Conservation (phyloP, 2,797 vertebrate species). For the Fratercula arctica region DNA sequence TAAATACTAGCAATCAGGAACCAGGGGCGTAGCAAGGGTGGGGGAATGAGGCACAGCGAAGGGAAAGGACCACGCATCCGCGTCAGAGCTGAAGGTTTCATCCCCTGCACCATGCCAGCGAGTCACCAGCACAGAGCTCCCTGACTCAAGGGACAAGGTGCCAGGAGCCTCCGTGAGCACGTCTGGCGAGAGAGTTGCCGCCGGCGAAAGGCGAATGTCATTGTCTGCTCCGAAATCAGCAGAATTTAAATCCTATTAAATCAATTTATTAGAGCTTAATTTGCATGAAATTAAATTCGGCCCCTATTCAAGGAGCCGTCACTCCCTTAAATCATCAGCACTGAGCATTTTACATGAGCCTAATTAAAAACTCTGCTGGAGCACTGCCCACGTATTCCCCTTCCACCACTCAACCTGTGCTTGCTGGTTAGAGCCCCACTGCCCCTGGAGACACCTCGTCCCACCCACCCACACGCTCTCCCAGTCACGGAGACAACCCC, state of each 20-base stretch:
- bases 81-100: neutral
- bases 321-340: conserved; percentile 66
- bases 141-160: neutral
- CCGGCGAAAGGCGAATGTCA: neutral
- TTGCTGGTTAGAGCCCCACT: neutral
- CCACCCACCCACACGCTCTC: neutral
- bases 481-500: neutral
- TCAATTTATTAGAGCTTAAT: conserved; percentile 74
- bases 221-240: conserved; percentile 64
- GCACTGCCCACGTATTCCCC: conserved; percentile 32
- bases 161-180: neutral
- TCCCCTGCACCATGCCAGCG: neutral
- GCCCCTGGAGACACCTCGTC: neutral
- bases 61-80: fast-evolving
- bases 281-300: conserved; percentile 77
- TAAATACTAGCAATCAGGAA: neutral
- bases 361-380: conserved; percentile 69
- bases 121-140: neutral
- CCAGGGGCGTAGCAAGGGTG: neutral
- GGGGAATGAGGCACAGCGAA: fast-evolving
- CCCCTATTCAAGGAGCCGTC: conserved; percentile 67
- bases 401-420: neutral
- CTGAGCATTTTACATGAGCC: conserved; percentile 48
- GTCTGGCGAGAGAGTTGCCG: neutral
- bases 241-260: conserved; percentile 74